Base-by-base conservation (phyloP, 1,140 invertebrate genomes). In the Drosophila willistoni region DNA sequence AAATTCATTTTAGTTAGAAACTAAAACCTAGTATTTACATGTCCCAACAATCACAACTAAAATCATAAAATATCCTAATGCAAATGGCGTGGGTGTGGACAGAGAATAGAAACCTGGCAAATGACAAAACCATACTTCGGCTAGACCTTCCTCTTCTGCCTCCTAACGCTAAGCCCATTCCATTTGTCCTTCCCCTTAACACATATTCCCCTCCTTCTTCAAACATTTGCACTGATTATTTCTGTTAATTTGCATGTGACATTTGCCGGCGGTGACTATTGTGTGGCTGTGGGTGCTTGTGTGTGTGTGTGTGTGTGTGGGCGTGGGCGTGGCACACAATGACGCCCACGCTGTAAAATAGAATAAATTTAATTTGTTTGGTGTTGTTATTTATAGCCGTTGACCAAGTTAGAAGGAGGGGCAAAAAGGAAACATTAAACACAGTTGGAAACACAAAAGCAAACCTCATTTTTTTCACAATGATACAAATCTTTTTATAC, bases 171-270 rank as follows among this genome's bases (percentile, higher is more conserved):
- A 7, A 6, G 29, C 29, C 29, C n/a, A 9, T 19, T 22, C 17
- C 17, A 1, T 22, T 10, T 22, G n/a, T 7, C 17, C 44, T 9
- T 7, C 44, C 17, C 44, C 17, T 22, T 22, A 4, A 39, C 36
- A 10, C 34, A 36, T 12, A 36, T 13, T 13, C 3, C 17, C 19
- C 1, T 9, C 5, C 10, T 3, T 3, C 44, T 0, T 1, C 9
- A 17, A 51, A 51, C 17, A 12, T 22, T 51, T 51, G 44, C 44
- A 51, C 44, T 51, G 44, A 51, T 51, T 51, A 22, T 51, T 51
- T 51, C 19, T 51, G 44, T 51, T 51, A 51, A 51, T 51, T 51
- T 51, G 44, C 44, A 51, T 51, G 44, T 51, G 44, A 51, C 44
- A 51, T 51, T 51, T 51, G 44, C 17, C 44, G 19, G 17, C 17